Conservation (phyloP, 2,797 vertebrate species). For the Oophaga sylvatica region DNA sequence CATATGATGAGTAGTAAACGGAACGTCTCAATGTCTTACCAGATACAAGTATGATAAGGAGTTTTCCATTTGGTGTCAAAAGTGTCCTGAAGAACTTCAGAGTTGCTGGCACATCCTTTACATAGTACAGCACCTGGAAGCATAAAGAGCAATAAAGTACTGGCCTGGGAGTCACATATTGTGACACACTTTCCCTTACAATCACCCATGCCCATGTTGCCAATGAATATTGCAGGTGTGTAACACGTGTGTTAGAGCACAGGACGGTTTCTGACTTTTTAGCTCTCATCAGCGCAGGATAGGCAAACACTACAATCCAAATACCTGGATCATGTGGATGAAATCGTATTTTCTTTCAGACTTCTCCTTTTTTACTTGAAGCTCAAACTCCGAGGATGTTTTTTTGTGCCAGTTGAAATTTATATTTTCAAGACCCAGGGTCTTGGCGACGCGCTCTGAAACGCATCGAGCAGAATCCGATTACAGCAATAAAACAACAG, state of each 20-base stretch:
- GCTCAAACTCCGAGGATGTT: constrained; percentile 86
- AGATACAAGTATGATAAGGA: constrained; percentile 87
- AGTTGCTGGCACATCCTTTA: constrained; percentile 81
- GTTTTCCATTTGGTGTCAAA: constrained; percentile 80
- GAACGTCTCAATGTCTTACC: constrained; percentile 74
- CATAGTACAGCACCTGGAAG: constrained; percentile 91
- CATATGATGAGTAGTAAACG: neutral
- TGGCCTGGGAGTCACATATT: neutral
- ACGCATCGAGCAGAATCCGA: constrained; percentile 42
- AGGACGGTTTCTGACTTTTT: neutral
- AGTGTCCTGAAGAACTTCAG: constrained; percentile 85
- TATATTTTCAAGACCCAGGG: constrained; percentile 79
- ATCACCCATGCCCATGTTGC: too few relatives aligned
- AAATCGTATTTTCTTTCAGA: constrained; percentile 85
- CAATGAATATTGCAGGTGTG: too few relatives aligned
- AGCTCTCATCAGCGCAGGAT: neutral
- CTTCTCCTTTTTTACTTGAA: constrained; percentile 76
- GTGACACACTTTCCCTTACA: neutral
- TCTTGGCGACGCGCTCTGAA: constrained; percentile 79
- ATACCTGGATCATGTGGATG: constrained; percentile 96
- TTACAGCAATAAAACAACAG: neutral
- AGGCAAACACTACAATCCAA: neutral
- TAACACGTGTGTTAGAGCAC: too few relatives aligned
- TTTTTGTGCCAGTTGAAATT: constrained; percentile 87
- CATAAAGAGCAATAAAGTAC: neutral